These are phyloP conservation scores for Acanthococcus lagerstroemiae DNA, from an alignment of 2,888 invertebrate species.

Conservation along the genomic window DNA sequence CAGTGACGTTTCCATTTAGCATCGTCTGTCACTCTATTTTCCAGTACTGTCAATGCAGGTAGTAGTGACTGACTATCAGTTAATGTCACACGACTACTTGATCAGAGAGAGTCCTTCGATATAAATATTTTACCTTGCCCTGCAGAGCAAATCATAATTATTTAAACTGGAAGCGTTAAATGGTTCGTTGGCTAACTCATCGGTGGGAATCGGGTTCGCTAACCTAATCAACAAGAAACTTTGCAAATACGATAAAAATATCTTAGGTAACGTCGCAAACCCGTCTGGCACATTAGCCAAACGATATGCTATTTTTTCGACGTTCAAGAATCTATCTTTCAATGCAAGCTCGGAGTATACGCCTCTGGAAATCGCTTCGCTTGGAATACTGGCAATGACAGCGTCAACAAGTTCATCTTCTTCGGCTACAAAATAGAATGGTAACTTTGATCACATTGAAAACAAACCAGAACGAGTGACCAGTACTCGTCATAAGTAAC, in stretches of 20 bases:
- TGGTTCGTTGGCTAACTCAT: conserved; percentile 61
- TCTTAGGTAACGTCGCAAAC: conserved; percentile 74
- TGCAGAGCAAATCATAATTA: conserved; percentile 79
- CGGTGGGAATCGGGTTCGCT: conserved; percentile 57
- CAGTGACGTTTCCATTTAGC: too few species aligned
- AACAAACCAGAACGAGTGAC: not conserved
- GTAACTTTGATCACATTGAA: not conserved
- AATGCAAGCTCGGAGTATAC: conserved; percentile 81
- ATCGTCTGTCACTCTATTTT: too few species aligned
- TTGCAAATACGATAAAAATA: conserved; percentile 79
- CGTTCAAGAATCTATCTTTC: conserved; percentile 70
- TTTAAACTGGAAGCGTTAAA: conserved; percentile 58
- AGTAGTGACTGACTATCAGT: too few species aligned
- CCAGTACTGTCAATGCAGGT: too few species aligned
- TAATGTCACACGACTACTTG: too few species aligned
- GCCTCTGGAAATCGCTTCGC: conserved; percentile 64
- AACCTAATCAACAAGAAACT: conserved; percentile 67
- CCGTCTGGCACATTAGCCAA: conserved; percentile 78
- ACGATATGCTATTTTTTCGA: conserved; percentile 67
- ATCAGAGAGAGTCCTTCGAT: too few species aligned
- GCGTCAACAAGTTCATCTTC: conserved; percentile 70
- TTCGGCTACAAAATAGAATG: conserved; percentile 44
- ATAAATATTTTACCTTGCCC: conserved; percentile 61
- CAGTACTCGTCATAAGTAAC: not conserved
- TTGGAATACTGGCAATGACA: conserved; percentile 66